Percentiles rank a stretch among this genome's conserved stretches.
Conservation (phyloP, 2,888 invertebrate species). For the Lepas anatifera region DNA sequence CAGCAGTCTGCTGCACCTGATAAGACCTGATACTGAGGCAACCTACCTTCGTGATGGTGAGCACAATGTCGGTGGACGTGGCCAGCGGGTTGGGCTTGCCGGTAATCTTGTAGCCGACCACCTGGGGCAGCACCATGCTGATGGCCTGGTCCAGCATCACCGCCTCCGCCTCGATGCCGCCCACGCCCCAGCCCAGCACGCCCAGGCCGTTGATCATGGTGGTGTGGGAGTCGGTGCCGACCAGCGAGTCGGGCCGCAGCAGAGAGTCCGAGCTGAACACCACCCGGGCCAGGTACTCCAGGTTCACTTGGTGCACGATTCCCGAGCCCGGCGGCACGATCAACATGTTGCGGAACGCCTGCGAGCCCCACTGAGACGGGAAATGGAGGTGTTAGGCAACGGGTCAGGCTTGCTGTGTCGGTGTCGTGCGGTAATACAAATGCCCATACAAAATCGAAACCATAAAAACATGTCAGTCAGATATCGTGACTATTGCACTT, state of each 20-base stretch:
- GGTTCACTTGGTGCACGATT: conserved; percentile 96
- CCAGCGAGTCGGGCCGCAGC: conserved; percentile 79
- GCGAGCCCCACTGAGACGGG: conserved; percentile 78
- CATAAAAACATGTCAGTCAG: too few species aligned
- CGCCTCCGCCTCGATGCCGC: conserved; percentile 96
- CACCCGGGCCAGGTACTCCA: conserved; percentile 84
- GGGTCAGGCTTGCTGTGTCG: too few species aligned
- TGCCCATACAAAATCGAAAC: too few species aligned
- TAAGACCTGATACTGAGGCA: conserved; percentile 8
- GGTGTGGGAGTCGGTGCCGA: conserved; percentile 97
- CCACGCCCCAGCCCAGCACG: conserved; percentile 92
- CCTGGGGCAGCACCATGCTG: conserved; percentile 89
- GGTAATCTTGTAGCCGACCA: conserved; percentile 81
- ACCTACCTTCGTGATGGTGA: conserved; percentile 95
- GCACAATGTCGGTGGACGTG: conserved; percentile 92
- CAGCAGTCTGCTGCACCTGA: too few species aligned
- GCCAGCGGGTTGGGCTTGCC: conserved; percentile 69
- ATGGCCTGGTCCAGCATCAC: conserved; percentile 98
- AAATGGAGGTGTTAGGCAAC: not conserved
- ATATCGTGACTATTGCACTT: too few species aligned
- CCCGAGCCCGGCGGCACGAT: conserved; percentile 98
- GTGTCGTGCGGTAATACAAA: too few species aligned
- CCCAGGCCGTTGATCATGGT: conserved; percentile 98
- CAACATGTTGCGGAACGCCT: conserved; percentile 86
- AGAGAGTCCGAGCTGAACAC: conserved; percentile 54